phyloP scores from a whole-genome alignment of 2,888 invertebrate species.

The Oscheius sp. region DNA sequence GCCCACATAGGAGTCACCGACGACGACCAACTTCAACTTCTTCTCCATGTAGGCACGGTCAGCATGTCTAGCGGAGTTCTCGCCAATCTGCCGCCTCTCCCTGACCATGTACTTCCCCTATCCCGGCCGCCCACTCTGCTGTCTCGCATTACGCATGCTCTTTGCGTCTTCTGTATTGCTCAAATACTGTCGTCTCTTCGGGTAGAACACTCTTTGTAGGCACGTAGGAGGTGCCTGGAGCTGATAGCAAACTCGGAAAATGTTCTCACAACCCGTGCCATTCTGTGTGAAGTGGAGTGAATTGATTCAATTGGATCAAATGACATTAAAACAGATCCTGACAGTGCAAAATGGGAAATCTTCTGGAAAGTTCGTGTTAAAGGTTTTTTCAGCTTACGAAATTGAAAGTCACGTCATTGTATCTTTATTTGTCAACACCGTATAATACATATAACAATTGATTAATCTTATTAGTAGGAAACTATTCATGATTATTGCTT shows the following conservation, averaged over 20 bases:
- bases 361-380: too few species aligned
- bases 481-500: too few species aligned
- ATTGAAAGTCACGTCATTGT: too few species aligned
- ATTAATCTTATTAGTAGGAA: too few species aligned
- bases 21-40: slow-evolving; percentile 87
- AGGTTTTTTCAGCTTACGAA: too few species aligned
- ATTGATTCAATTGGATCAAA: neutral
- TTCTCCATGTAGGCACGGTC: slow-evolving; percentile 53
- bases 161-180: slow-evolving; percentile 27
- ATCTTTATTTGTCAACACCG: too few species aligned
- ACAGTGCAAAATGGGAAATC: too few species aligned
- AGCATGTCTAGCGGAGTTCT: slow-evolving; percentile 27
- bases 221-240: slow-evolving; percentile 26
- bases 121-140: slow-evolving; percentile 26
- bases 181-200: slow-evolving; percentile 35
- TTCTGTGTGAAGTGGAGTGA: neutral
- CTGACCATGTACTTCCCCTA: slow-evolving; percentile 25
- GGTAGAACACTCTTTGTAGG: slow-evolving; percentile 11
- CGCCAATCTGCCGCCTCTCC: slow-evolving; percentile 28
- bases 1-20: slow-evolving; percentile 92
- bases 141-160: slow-evolving; percentile 24
- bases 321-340: neutral
- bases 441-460: too few species aligned
- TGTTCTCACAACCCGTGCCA: neutral
- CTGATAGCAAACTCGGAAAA: slow-evolving; percentile 35